Conservation (phyloP, 2,888 invertebrate species). For the Nymphalis polychloros region DNA sequence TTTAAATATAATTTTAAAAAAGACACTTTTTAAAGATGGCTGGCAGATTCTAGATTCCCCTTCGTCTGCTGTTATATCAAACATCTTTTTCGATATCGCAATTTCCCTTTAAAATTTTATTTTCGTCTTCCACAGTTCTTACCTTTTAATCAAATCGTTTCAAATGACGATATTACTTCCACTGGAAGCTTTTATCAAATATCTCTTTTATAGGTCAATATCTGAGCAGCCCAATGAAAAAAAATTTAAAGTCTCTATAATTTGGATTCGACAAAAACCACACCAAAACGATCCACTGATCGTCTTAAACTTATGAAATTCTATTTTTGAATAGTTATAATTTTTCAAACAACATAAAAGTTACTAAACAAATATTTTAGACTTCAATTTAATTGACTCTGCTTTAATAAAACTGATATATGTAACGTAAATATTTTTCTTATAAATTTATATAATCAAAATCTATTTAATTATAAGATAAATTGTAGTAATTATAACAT, state of each 20-base stretch:
- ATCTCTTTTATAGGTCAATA: conserved; percentile 13
- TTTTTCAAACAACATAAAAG: too few relatives aligned
- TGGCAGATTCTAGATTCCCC: conserved; percentile 38
- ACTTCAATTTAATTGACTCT: too few relatives aligned
- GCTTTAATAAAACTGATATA: too few relatives aligned
- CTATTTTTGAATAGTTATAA: too few relatives aligned
- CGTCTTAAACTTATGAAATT: too few relatives aligned
- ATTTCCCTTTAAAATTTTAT: conserved; percentile 24
- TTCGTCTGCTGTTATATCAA: conserved; percentile 53
- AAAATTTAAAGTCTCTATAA: background rate
- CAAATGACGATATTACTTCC: conserved; percentile 14
- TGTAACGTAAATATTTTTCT: too few relatives aligned
- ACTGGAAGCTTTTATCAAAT: conserved; percentile 11
- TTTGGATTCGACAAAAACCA: background rate
- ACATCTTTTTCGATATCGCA: conserved; percentile 46
- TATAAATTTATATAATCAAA: too few relatives aligned
- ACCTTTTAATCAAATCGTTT: conserved; percentile 23
- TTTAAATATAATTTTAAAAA: background rate
- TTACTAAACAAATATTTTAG: too few relatives aligned
- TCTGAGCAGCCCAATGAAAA: background rate
- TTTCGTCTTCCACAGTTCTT: conserved; percentile 18
- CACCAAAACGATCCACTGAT: too few relatives aligned
- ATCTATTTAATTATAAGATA: too few relatives aligned
- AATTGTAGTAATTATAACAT: too few relatives aligned
- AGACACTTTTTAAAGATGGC: background rate